Conservation (phyloP, 2,113 vertebrate species). For the Phoenicopterus ruber region DNA sequence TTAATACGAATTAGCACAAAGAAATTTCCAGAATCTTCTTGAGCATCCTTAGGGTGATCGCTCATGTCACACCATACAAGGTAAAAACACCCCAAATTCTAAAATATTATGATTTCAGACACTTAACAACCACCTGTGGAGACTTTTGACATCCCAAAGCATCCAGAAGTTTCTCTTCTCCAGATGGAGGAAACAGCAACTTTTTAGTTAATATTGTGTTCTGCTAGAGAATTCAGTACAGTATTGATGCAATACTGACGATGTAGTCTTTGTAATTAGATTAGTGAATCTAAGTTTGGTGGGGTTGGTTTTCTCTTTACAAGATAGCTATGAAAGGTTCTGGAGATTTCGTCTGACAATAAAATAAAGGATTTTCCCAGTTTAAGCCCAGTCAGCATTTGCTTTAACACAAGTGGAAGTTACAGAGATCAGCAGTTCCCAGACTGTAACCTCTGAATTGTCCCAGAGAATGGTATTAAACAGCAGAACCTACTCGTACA, state of each 20-base stretch:
- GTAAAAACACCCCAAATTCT: not conserved
- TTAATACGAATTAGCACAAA: not conserved
- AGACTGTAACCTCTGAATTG: not conserved
- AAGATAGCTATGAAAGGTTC: not conserved
- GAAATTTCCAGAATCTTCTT: not conserved
- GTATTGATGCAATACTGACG: not conserved
- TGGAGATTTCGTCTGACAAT: not conserved
- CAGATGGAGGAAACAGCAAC: not conserved
- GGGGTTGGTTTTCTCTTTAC: not conserved
- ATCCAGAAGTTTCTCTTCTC: not conserved
- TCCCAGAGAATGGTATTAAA: not conserved
- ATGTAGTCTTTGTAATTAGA: not conserved
- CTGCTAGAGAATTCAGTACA: not conserved
- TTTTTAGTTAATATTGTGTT: not conserved
- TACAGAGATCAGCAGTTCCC: slow-evolving; percentile 35
- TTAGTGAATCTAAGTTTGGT: not conserved
- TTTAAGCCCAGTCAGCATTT: slow-evolving; percentile 24
- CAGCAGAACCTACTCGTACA: not conserved
- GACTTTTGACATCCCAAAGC: not conserved
- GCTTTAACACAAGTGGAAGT: not conserved
- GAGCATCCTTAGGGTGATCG: not conserved
- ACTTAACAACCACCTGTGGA: not conserved
- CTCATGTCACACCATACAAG: not conserved
- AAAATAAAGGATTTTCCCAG: not conserved
- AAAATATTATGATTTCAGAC: not conserved